phyloP scores from a whole-genome alignment of 1,140 invertebrate genomes.

The Drosophila lowei region DNA sequence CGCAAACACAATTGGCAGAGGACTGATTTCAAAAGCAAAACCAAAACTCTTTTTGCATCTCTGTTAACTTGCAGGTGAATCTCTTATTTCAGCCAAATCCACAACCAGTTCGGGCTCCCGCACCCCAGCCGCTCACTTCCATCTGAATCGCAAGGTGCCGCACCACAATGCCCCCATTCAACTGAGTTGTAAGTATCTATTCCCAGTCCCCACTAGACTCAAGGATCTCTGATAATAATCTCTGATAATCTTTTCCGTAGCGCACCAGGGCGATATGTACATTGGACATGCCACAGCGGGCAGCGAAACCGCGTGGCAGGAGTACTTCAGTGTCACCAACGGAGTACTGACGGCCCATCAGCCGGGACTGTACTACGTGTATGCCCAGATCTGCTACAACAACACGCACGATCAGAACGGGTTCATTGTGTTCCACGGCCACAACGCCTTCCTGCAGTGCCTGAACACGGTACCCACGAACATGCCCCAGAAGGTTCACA shows the following conservation, averaged over 20 bases:
- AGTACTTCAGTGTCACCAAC: slow-evolving; percentile 54
- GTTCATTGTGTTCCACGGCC: slow-evolving; percentile 85
- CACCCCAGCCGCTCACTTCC: slow-evolving; percentile 69
- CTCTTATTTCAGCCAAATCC: slow-evolving; percentile 79
- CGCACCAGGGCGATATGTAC: slow-evolving; percentile 70
- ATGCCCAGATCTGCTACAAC: slow-evolving; percentile 88
- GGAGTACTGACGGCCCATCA: slow-evolving; percentile 85
- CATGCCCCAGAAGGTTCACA: slow-evolving; percentile 85
- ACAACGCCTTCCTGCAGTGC: slow-evolving; percentile 84
- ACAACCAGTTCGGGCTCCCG: slow-evolving; percentile 7
- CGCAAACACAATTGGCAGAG: slow-evolving; percentile 49
- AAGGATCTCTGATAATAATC: slow-evolving; percentile 10
- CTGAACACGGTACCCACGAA: slow-evolving; percentile 85
- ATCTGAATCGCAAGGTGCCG: slow-evolving; percentile 54
- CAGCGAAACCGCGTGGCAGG: slow-evolving; percentile 44
- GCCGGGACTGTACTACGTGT: slow-evolving; percentile 87
- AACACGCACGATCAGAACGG: slow-evolving; percentile 87
- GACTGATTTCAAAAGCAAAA: slow-evolving; percentile 19
- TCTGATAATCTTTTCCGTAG: slow-evolving; percentile 21
- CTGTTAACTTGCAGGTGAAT: slow-evolving; percentile 75
- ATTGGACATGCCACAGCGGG: slow-evolving; percentile 60
- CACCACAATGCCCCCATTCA: slow-evolving; percentile 42
- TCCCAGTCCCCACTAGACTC: not conserved
- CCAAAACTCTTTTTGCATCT: slow-evolving; percentile 30
- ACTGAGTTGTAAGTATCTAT: slow-evolving; percentile 32